These are phyloP conservation scores for Zophobas atratus DNA, from an alignment of 1,140 invertebrate genomes.

Conservation along the genomic window DNA sequence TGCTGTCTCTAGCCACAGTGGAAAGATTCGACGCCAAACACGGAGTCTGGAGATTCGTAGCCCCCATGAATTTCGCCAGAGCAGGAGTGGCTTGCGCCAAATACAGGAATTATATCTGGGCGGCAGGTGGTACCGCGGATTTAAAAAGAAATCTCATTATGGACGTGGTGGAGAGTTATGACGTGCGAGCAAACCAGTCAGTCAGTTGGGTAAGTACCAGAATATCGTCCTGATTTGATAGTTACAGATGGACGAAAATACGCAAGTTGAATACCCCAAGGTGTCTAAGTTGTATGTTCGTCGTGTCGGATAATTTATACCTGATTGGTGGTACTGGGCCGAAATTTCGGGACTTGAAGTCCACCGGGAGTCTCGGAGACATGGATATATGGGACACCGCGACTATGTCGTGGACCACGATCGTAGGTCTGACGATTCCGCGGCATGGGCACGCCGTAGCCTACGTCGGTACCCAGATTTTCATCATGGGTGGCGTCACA, in stretches of 20 bases:
- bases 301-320: conserved; percentile 73
- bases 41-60: conserved; percentile 71
- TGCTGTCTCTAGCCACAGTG: conserved; percentile 70
- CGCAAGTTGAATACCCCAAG: conserved; percentile 67
- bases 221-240: too few species aligned
- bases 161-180: conserved; percentile 75
- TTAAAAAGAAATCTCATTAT: conserved; percentile 71
- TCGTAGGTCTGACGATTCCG: conserved; percentile 73
- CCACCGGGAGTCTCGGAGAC: conserved; percentile 71
- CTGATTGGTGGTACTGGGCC: conserved; percentile 75
- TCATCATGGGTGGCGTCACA: conserved; percentile 76
- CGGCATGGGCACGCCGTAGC: conserved; percentile 75
- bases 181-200: conserved; percentile 73
- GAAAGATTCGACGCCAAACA: conserved; percentile 73
- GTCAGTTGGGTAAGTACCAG: conserved; percentile 46
- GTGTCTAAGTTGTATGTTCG: conserved; percentile 73
- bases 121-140: conserved; percentile 76
- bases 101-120: conserved; percentile 76
- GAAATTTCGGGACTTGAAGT: conserved; percentile 69
- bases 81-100: conserved; percentile 73
- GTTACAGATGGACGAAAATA: conserved; percentile 72
- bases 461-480: conserved; percentile 73
- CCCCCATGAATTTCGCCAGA: conserved; percentile 71
- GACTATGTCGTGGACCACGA: conserved; percentile 69
- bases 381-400: conserved; percentile 74